A percentile compares a stretch with the other conserved stretches of the same genome.
Evolutionary conservation across 2,888 invertebrate genomes (phyloP).

Genomic region (Melanchra persicariae): DNA sequence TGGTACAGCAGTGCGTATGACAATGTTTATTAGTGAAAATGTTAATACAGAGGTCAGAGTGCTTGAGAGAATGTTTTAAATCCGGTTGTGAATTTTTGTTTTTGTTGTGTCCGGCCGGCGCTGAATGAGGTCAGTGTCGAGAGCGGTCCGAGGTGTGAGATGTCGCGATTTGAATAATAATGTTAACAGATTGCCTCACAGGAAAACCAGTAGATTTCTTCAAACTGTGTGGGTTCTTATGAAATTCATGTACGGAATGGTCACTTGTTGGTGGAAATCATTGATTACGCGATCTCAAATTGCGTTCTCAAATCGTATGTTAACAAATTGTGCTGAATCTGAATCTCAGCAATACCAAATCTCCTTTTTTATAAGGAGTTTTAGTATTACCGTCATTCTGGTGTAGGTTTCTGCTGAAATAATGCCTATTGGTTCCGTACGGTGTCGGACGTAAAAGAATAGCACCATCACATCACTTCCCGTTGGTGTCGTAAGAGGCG

Average conservation of each 20-base stretch:
- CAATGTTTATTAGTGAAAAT: conserved; percentile 66
- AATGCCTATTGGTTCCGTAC: too few species aligned
- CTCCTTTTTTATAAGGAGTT: too few species aligned
- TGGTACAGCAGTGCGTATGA: conserved; percentile 44
- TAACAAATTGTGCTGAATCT: too few species aligned
- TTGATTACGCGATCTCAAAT: background rate
- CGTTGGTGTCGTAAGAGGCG: too few species aligned
- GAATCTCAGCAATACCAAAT: too few species aligned
- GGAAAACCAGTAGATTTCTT: background rate
- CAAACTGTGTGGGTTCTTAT: background rate
- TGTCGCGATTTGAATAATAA: conserved; percentile 33
- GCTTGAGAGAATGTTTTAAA: conserved; percentile 66
- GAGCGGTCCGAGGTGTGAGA: conserved; percentile 24
- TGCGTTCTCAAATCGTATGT: too few species aligned
- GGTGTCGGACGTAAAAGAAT: too few species aligned
- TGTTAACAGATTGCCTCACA: background rate
- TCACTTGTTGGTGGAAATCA: background rate
- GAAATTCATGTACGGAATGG: background rate
- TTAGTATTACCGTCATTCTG: background rate
- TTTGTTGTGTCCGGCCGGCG: conserved; percentile 63
- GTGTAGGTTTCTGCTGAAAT: background rate
- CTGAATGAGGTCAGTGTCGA: conserved; percentile 68
- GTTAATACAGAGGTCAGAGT: conserved; percentile 62
- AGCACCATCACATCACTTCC: too few species aligned
- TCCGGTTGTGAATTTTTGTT: conserved; percentile 67